Evolutionary conservation across 2,888 invertebrate species (phyloP), one percentile per base, ranked within the genome.

Genomic region (Oasisia sp.): DNA sequence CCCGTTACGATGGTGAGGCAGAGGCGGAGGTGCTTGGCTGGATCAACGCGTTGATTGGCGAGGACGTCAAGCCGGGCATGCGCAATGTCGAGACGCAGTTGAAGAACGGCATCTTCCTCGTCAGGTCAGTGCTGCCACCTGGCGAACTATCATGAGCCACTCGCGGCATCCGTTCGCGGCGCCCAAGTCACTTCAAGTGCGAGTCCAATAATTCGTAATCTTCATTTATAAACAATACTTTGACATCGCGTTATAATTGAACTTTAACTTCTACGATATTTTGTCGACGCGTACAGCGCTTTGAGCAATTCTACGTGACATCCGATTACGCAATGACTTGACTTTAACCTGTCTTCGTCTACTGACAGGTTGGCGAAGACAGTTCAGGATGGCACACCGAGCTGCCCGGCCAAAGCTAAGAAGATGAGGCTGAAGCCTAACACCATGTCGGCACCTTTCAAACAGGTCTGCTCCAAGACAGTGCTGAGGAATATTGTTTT

Each of bases 1-100:
- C 98, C 96, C 99, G 99, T 97, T 99, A 99, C 97, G 99, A 98
- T 96, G 98, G 98, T 95, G 98, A 98, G 95, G 97, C 99, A 94
- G 99, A 99, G 3, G 97, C 97, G 95, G 99, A 99, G 97, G 98
- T 98, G 94, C 97, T 99, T 95, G 98, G 98, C 97, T 99, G 99
- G 99, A 98, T 99, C 95, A 98, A 98, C 95, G 97, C 97, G 92
- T 97, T 99, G 94, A 98, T 98, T 27, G 98, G 97, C n/a, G 97
- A 98, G 90, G 97, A 98, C 94, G 98, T 98, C 96, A 94, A 95
- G 91, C 97, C 98, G 11, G 98, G 98, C 92, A 99, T 99, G 0
- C 98, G 98, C 95, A 98, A 95, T 91, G 95, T 96, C 50, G 95
- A 96, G 94, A 95, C 94, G 92, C 93, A 93, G 45, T 94, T 96